These are phyloP conservation scores for Acanthaster planci DNA, from an alignment of 35 echinoderm and acorn worm species.

Conservation along the genomic window DNA sequence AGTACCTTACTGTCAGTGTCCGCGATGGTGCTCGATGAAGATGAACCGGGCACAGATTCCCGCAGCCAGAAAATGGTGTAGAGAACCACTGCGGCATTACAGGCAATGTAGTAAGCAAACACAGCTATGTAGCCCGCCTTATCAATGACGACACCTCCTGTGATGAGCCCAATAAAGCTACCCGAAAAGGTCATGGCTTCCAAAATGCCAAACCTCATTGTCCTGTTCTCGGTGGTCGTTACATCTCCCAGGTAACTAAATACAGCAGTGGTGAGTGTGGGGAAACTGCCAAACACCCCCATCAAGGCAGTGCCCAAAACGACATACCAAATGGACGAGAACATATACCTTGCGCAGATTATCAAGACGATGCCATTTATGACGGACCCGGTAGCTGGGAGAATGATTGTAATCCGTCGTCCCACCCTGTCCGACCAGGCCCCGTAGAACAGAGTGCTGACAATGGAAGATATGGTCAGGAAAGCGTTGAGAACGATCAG, in stretches of 20 bases:
- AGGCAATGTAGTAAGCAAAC: conserved; percentile 77
- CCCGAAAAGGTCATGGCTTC: conserved; percentile 95
- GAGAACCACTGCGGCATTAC: conserved; percentile 53
- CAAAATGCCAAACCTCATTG: conserved; percentile 76
- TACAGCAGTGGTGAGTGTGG: conserved; percentile 68
- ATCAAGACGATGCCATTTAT: conserved; percentile 74
- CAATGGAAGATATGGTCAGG: conserved; percentile 66
- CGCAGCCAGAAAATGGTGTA: conserved; percentile 73
- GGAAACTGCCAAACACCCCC: conserved; percentile 70
- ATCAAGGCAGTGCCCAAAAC: conserved; percentile 69
- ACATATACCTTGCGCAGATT: conserved; percentile 55
- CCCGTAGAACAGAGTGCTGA: conserved; percentile 80
- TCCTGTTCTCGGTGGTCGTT: conserved; percentile 64
- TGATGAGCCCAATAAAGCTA: conserved; percentile 79
- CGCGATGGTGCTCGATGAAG: not conserved
- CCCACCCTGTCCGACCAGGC: conserved; percentile 90
- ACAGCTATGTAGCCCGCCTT: conserved; percentile 70
- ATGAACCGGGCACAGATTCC: conserved; percentile 57
- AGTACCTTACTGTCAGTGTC: conserved; percentile 4
- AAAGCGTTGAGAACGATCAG: conserved; percentile 81
- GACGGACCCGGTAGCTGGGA: conserved; percentile 69
- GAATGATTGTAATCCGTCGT: conserved; percentile 60
- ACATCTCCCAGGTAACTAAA: conserved; percentile 95
- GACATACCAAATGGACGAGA: conserved; percentile 62
- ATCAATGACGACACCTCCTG: conserved; percentile 84